Evolutionary conservation across 30 jellyfish, hydroid and myxozoan genomes (phyloP), one percentile per base, ranked within the genome.

Genomic region (Aurelia coerulea): DNA sequence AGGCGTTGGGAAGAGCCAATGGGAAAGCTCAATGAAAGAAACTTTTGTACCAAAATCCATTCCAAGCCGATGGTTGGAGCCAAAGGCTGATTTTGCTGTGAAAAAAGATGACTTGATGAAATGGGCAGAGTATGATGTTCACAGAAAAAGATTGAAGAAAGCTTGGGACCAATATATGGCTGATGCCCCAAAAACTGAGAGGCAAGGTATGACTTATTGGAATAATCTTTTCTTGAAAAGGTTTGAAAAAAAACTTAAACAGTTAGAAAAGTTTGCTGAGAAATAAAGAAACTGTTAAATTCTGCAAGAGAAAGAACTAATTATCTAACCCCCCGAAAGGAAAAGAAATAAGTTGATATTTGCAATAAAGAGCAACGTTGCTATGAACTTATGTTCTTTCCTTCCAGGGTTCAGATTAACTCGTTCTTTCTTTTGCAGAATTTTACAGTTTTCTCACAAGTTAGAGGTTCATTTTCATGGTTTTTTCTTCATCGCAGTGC

Each of bases 41-140:
- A 35, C 85, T 2, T 80, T 3, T 42, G 68, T 32, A 4, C 65
- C 79, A 16, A 51, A 89, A 69, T 53, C 60, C 32, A 39, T 67
- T 10, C 87, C 87, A 23, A n/a, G 73, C 41, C 81, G 85, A 4
- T 59, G 83, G 80, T 18, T 29, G 74, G 29, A 75, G 33, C 70
- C 62, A 10, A 58, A 46, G 17, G 74, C 35, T 50, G 59, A 75
- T 11, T 74, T 49, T 80, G 85, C 86, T 13, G 65, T 80, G 0
- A 73, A 84, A 15, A 79, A 80, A 32, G 97, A 89, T 79, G 82
- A 81, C 18, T 89, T 62, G 17, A 89, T 89, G 97, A 33, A 80
- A 46, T 89, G 97, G 97, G 86, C 97, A 2, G 97, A 89, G 74
- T 84, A 70, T 49, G 92, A 89, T 56, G 97, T 89, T n/a, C 50